These are phyloP conservation scores for Balanococcus diminutus DNA, from an alignment of 2,888 invertebrate species.

Conservation along the genomic window DNA sequence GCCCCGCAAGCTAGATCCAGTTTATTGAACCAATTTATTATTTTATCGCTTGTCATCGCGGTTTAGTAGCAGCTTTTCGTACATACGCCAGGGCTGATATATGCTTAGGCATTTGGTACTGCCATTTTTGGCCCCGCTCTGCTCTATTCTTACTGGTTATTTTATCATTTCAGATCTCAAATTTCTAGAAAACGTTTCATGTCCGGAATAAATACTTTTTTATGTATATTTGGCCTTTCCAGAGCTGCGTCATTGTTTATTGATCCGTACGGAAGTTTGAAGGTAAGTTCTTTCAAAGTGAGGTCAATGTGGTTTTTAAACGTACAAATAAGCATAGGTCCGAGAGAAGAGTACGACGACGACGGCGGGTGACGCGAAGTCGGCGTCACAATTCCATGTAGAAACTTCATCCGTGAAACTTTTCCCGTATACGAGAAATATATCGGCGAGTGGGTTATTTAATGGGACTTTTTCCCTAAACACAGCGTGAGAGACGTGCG, in stretches of 20 bases:
- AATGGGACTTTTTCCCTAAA: neutral
- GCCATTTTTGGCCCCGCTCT: too few species aligned
- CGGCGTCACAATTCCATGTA: neutral
- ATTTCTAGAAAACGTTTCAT: conserved; percentile 66
- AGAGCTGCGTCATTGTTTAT: conserved; percentile 66
- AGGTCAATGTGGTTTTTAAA: neutral
- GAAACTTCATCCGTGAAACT: neutral
- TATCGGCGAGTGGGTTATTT: neutral
- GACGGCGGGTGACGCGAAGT: neutral
- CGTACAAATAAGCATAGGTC: neutral
- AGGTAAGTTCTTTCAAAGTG: conserved; percentile 60
- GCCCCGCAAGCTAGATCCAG: neutral
- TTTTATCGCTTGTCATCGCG: conserved; percentile 15
- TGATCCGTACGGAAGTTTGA: conserved; percentile 67
- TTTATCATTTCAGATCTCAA: conserved; percentile 63
- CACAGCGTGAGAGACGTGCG: neutral
- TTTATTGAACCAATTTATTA: conserved; percentile 1
- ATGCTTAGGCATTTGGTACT: too few species aligned
- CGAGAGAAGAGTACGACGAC: too few species aligned
- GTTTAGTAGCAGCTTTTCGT: conserved; percentile 1
- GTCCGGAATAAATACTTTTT: conserved; percentile 66
- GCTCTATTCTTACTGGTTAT: too few species aligned
- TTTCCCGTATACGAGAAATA: neutral
- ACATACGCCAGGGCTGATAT: neutral
- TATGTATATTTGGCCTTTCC: conserved; percentile 65